Percentiles rank a stretch among this genome's conserved stretches.
Conservation (phyloP, 2,888 invertebrate genomes). For the Sisyra nigra region DNA sequence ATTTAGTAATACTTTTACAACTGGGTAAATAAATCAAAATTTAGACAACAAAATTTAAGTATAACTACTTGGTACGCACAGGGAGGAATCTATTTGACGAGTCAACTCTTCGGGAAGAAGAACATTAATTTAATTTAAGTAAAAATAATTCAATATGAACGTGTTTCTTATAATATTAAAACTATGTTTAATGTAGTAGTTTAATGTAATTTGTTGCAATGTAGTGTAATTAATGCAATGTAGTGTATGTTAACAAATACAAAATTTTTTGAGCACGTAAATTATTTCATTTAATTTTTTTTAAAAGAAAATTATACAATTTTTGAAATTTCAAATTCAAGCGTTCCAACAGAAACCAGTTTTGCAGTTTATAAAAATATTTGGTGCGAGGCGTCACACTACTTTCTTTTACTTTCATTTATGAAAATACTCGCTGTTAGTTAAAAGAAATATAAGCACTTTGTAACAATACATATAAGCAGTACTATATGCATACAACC, state of each 20-base stretch:
- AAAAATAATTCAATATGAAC: not conserved
- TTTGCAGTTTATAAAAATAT: conserved; percentile 53
- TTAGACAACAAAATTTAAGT: conserved; percentile 4
- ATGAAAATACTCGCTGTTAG: too few relatives aligned
- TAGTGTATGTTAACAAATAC: not conserved
- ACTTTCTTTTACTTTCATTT: too few relatives aligned
- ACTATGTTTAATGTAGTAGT: not conserved
- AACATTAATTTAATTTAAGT: not conserved
- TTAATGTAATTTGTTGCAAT: not conserved
- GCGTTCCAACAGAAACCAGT: conserved; percentile 34
- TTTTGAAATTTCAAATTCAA: not conserved
- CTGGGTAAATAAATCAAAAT: conserved; percentile 3
- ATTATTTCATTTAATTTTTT: too few relatives aligned
- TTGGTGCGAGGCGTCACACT: too few relatives aligned
- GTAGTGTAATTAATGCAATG: not conserved
- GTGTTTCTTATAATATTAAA: not conserved
- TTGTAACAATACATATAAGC: too few relatives aligned
- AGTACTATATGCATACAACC: too few relatives aligned
- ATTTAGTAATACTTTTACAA: conserved; percentile 12
- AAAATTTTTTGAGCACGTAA: not conserved
- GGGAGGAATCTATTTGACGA: not conserved
- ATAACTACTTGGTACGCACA: not conserved
- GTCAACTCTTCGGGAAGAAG: not conserved
- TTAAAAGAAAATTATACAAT: not conserved
- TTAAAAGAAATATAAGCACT: too few relatives aligned